Conservation (phyloP, 1,140 invertebrate species). For the Plutomurus gul region DNA sequence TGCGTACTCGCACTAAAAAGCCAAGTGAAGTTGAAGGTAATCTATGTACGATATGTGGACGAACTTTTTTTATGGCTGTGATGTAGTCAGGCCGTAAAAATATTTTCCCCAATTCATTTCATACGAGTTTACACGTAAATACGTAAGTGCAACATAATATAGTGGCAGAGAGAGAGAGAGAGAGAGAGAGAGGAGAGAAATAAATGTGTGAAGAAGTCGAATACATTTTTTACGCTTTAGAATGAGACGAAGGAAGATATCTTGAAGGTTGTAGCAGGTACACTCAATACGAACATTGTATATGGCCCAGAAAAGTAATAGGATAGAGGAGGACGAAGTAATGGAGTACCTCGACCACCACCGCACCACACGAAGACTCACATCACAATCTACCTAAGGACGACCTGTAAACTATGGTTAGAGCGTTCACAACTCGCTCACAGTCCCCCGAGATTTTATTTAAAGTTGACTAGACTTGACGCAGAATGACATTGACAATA, state of each 20-base stretch:
- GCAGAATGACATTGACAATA: conserved; percentile 12
- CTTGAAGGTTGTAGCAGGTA: too few species aligned
- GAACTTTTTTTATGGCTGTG: conserved; percentile 8
- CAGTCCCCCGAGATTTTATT: conserved; percentile 15
- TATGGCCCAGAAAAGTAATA: too few species aligned
- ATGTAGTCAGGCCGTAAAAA: conserved; percentile 13
- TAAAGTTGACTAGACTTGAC: conserved; percentile 16
- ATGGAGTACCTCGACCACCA: too few species aligned
- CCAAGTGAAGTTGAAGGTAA: conserved; percentile 15
- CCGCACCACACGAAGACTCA: too few species aligned
- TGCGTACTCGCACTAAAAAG: too few species aligned
- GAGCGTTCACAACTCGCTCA: neutral
- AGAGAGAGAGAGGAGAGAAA: neutral
- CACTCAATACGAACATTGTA: neutral
- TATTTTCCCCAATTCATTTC: neutral
- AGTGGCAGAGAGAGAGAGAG: too few species aligned
- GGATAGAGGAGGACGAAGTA: too few species aligned
- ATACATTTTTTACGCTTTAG: neutral
- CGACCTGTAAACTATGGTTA: neutral
- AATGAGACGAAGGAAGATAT: too few species aligned
- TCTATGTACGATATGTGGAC: conserved; percentile 5
- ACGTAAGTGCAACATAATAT: neutral
- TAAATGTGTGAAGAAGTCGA: too few species aligned
- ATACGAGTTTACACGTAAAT: neutral
- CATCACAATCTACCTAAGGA: neutral